Percentiles rank a stretch among this genome's conserved stretches.
These are phyloP conservation scores for Tridacna gigas DNA, from an alignment of 2,888 invertebrate species.

Conservation along the genomic window DNA sequence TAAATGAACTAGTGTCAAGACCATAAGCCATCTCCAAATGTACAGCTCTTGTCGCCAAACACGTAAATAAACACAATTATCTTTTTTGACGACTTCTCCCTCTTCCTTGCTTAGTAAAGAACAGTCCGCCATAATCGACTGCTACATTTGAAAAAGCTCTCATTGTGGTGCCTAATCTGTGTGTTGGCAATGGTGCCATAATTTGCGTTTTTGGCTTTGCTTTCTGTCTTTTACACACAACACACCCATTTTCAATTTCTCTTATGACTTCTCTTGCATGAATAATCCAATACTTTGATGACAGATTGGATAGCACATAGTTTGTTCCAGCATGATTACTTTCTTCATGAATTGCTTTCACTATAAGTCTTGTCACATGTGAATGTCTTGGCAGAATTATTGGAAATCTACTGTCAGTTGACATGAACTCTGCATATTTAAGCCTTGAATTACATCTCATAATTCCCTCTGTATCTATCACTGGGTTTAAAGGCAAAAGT, in stretches of 20 bases:
- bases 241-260: neutral
- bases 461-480: neutral
- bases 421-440: neutral
- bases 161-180: neutral
- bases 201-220: neutral
- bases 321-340: neutral
- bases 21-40: neutral
- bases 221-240: neutral
- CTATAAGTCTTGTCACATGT: neutral
- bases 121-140: slow-evolving; percentile 5
- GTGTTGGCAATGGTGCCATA: neutral
- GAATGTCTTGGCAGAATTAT: no score
- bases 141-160: no score
- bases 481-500: no score
- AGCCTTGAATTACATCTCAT: neutral
- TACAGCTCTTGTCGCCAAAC: slow-evolving; percentile 4
- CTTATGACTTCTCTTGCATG: neutral
- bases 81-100: slow-evolving; percentile 2
- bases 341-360: neutral
- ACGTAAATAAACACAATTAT: slow-evolving; percentile 3
- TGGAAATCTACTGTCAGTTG: neutral
- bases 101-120: slow-evolving; percentile 9
- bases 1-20: neutral
- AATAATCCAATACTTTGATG: neutral
- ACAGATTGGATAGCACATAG: no score